Evolutionary conservation across 1,140 invertebrate genomes (phyloP), one percentile per base, ranked within the genome.

Genomic region (Pogonomyrmex californicus): DNA sequence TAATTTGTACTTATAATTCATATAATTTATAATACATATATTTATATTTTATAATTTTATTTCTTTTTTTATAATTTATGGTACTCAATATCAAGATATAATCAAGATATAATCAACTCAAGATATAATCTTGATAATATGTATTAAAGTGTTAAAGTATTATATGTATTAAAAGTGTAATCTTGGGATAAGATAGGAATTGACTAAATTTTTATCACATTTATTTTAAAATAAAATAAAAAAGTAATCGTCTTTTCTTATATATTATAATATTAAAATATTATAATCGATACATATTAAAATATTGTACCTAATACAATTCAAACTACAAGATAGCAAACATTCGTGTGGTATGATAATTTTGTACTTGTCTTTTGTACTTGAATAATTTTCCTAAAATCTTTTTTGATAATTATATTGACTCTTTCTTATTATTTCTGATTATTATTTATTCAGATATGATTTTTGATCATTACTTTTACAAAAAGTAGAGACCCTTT

Each of bases 151-250:
- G 0, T 23, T 23, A 23, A 23, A 23, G 23, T 23, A 23, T 23
- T 23, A 63, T 63, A 38, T 63, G 38, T 63, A 38, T 68, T 68
- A 47, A 44, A 66, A 4, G 1, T 10, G 0, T 66, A 68, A 68
- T 30, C 38, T 2, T 68, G 10, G 23, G 41, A 17, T 23, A 68
- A 41, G 41, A 65, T 65, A 14, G 9, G 9, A 44, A 66, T 23
- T 23, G 23, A 38, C n/a, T 41, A 68, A 47, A 68, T 68, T 68
- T 68, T 68, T 47, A 23, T 44, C n/a, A 41, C 1, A 30, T 68
- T 66, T 66, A 44, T 66, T 68, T 44, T n/a, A 68, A 47, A 30
- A 68, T 47, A 0, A 68, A 10, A 2, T 47, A 41, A 65, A 41
- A 65, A 9, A 30, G 14, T 65, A 65, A 65, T 6, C 17, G 6